Evolutionary conservation across 2,113 vertebrate species (phyloP).

Genomic region (Murina feae): DNA sequence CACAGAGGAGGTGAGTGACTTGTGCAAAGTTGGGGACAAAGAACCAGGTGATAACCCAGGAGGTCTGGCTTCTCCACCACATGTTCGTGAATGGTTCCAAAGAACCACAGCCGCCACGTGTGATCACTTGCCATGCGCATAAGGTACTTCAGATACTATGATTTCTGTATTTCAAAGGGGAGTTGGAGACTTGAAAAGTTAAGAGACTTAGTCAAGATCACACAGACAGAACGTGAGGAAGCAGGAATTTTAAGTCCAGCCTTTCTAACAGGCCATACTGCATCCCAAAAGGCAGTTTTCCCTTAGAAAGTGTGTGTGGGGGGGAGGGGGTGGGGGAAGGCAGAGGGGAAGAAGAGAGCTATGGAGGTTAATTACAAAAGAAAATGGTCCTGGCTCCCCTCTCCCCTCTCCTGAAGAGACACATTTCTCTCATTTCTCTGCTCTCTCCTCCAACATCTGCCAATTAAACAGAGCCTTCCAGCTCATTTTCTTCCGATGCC

Average conservation of each 20-base stretch:
- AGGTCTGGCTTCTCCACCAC: background rate
- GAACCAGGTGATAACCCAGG: fast-evolving
- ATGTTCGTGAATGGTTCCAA: background rate
- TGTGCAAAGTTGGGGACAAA: background rate
- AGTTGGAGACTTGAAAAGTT: background rate
- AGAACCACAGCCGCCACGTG: background rate
- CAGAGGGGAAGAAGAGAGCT: background rate
- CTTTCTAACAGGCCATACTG: background rate
- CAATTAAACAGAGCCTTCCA: background rate
- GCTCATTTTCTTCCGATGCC: background rate
- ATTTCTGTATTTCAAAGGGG: background rate
- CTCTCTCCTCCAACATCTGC: background rate
- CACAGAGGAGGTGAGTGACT: background rate
- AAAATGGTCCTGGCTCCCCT: background rate
- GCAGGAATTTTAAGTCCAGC: background rate
- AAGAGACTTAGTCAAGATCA: background rate
- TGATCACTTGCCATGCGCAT: background rate
- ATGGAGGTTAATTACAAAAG: background rate
- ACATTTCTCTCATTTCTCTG: background rate
- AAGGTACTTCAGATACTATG: background rate
- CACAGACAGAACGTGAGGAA: background rate
- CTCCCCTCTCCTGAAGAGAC: background rate
- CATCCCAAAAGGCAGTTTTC: background rate
- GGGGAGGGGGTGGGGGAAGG: no score
- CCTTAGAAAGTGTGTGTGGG: background rate